Conservation (phyloP, 37 sponge, comb jelly and placozoan genomes). For the Aplysina aerophoba region DNA sequence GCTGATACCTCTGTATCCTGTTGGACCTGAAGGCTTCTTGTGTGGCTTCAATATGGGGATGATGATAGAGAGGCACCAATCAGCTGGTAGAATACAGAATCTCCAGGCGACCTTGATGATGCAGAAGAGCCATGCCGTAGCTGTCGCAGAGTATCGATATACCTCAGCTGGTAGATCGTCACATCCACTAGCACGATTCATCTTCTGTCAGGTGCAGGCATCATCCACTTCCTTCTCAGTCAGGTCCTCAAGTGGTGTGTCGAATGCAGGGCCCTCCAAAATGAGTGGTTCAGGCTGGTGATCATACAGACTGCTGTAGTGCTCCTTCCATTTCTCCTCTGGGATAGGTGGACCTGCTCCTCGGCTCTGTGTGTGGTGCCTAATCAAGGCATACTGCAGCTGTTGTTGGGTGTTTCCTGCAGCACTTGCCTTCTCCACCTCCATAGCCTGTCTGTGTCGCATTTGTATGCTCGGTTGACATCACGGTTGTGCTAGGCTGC, state of each 20-base stretch:
- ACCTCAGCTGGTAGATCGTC: constrained; percentile 5
- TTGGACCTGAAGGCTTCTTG: constrained; percentile 8
- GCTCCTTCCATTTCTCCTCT: background rate
- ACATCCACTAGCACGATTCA: constrained; percentile 1
- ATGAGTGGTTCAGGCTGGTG: constrained; percentile 14
- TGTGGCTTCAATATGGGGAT: constrained; percentile 9
- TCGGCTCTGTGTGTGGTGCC: background rate
- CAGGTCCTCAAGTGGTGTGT: constrained; percentile 5
- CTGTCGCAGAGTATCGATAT: background rate
- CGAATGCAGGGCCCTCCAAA: constrained; percentile 2
- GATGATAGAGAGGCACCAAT: background rate
- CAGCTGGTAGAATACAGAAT: background rate
- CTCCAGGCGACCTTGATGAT: background rate
- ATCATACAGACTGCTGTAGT: constrained; percentile 12
- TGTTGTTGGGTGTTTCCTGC: background rate
- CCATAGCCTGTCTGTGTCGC: background rate
- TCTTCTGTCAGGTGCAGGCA: background rate
- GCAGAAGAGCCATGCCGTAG: background rate
- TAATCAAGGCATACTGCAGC: constrained; percentile 7
- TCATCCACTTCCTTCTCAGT: constrained; percentile 14
- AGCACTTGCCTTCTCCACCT: constrained; percentile 17
- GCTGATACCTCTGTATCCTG: constrained; percentile 2
- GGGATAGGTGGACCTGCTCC: too few relatives aligned
- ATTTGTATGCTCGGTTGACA: constrained; percentile 10
- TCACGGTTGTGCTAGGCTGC: background rate